Conservation (phyloP, 2,113 vertebrate species). For the Semnornis frantzii region DNA sequence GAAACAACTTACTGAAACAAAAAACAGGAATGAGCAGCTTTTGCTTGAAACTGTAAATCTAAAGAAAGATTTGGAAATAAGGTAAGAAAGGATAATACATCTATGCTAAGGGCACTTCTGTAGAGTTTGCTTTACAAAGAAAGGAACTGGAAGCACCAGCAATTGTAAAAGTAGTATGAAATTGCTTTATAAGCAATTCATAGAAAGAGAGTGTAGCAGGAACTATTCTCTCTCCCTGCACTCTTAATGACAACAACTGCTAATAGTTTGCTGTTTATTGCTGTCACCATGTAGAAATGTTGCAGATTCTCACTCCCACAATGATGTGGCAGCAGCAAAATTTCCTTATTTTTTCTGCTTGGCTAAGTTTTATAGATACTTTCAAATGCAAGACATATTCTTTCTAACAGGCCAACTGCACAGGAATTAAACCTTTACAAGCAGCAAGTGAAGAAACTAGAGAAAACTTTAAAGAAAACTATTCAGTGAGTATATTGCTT, state of each 20-base stretch:
- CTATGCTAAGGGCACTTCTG: neutral
- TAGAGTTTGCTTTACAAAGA: neutral
- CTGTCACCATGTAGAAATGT: neutral
- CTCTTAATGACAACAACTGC: neutral
- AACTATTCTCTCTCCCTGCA: neutral
- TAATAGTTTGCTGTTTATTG: neutral
- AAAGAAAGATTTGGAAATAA: slow-evolving; percentile 81
- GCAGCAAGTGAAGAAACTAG: slow-evolving; percentile 81
- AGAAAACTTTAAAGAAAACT: slow-evolving; percentile 75
- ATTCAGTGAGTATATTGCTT: slow-evolving; percentile 70
- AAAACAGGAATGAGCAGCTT: slow-evolving; percentile 76
- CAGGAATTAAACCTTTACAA: slow-evolving; percentile 84
- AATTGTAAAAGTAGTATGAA: neutral
- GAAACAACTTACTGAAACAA: slow-evolving; percentile 81
- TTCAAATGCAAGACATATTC: neutral
- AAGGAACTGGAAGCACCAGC: neutral
- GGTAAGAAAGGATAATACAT: slow-evolving; percentile 69
- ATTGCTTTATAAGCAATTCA: neutral
- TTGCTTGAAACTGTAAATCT: slow-evolving; percentile 77
- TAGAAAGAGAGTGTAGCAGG: neutral
- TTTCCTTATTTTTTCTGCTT: neutral
- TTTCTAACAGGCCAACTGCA: slow-evolving; percentile 73
- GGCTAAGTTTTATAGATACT: neutral
- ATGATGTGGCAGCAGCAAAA: neutral
- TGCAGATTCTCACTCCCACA: neutral